Evolutionary conservation across 2,113 vertebrate genomes (phyloP).

Genomic region (Protobothrops flavoviridis): DNA sequence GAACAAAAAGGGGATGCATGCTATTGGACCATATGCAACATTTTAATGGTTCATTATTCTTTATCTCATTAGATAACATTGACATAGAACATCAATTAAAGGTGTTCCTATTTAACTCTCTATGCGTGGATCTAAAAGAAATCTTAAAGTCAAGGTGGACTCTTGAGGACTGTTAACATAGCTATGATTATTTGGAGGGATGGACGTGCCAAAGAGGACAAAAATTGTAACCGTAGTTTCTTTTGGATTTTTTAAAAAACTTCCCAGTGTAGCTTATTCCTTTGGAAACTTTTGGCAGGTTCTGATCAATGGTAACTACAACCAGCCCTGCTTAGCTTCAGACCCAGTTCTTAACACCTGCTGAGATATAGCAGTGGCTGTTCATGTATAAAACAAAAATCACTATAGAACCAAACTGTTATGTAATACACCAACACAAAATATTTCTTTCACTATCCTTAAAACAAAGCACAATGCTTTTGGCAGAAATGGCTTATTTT

Average conservation of each 20-base stretch:
- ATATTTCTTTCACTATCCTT: slow-evolving; percentile 46
- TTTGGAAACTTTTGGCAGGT: background rate
- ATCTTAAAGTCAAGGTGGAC: slow-evolving; percentile 1
- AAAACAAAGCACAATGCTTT: slow-evolving; percentile 45
- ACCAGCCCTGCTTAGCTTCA: background rate
- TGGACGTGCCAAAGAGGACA: background rate
- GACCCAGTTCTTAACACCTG: background rate
- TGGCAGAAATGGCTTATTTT: background rate
- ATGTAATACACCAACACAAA: slow-evolving; percentile 13
- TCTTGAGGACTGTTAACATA: background rate
- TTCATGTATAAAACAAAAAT: slow-evolving; percentile 32
- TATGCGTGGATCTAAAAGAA: slow-evolving; percentile 13
- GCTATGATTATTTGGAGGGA: background rate
- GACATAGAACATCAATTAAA: background rate
- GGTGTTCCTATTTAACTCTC: background rate
- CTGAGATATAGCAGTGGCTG: background rate
- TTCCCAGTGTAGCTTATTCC: background rate
- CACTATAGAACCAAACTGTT: slow-evolving; percentile 27
- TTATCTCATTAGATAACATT: background rate
- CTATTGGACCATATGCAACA: background rate
- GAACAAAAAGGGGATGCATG: background rate
- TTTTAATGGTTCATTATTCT: background rate
- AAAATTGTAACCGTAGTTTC: background rate
- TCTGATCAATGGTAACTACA: background rate
- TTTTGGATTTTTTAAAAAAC: background rate